Evolutionary conservation across 1,140 invertebrate genomes (phyloP), one percentile per base, ranked within the genome.

Genomic region (Cydia fagiglandana): DNA sequence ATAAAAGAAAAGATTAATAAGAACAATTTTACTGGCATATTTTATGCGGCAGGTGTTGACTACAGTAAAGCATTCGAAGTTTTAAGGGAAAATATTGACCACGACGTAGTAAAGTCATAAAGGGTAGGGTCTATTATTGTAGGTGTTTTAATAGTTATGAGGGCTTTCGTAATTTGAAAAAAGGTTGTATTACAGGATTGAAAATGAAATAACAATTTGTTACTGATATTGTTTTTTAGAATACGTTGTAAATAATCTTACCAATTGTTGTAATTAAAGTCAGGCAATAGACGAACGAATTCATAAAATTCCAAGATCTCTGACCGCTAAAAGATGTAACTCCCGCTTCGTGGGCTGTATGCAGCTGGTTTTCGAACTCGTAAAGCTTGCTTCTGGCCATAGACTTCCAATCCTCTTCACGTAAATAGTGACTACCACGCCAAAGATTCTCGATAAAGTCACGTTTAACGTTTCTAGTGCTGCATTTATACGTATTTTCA

Each of bases 241-340:
- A 47, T 53, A 24, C 45, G 53, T 74, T 47, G 61, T 13, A 74
- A 28, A 17, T 24, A 79, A 78, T 82, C 94, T 96, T 95, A 98
- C 98, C 98, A 93, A 99, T 99, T 24, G 98, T 99, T 15, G 98
- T 98, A 80, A 98, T 95, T 78, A 99, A 94, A 74, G 98, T 98
- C 81, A 98, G 94, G 87, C 97, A 97, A 93, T 98, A 99, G 76
- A 98, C 96, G 75, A 99, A 94, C 0, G 98, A 96, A 88, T 99
- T 98, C 89, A 98, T 94, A 92, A 98, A 99, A 81, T 96, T 98
- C 98, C 98, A 99, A 12, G 96, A 96, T 82, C 95, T 95, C 81
- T 96, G 95, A 4, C 97, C 97, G 64, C 96, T 97, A 84, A 97
- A 97, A 0, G 95, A 95, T 24, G 95, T 95, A 13, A 97, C 94